phyloP scores from a whole-genome alignment of 2,113 vertebrate species.

The Megaptera novaeangliae region DNA sequence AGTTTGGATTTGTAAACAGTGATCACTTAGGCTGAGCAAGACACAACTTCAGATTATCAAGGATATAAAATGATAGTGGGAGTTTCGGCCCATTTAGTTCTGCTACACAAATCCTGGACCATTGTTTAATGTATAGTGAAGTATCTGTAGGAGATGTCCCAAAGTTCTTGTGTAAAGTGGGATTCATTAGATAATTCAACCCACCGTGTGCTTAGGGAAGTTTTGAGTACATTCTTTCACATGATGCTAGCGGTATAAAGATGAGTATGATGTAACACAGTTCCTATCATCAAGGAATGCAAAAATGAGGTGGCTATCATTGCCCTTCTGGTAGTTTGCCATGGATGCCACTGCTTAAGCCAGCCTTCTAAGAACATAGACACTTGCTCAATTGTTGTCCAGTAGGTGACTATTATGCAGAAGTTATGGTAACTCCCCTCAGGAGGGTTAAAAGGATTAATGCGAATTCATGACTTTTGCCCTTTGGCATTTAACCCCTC shows the following conservation, averaged over 20 bases:
- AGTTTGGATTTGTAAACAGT: constrained; percentile 30
- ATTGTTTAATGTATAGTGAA: background rate
- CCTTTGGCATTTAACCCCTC: background rate
- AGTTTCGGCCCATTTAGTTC: background rate
- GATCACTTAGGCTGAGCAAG: background rate
- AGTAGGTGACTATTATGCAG: background rate
- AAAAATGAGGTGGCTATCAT: background rate
- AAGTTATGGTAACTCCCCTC: background rate
- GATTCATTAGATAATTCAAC: background rate
- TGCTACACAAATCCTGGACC: background rate
- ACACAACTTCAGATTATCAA: background rate
- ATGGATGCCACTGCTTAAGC: background rate
- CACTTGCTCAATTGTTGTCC: background rate
- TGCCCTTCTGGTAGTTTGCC: background rate
- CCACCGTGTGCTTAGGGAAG: background rate
- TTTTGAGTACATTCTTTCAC: background rate
- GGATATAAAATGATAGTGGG: background rate
- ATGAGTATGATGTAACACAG: background rate
- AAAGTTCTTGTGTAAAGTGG: background rate
- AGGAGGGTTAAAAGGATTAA: background rate
- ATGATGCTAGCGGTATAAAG: background rate
- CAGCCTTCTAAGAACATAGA: background rate
- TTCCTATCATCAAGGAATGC: background rate
- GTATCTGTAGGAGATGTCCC: background rate
- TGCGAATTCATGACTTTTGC: background rate